A percentile compares a stretch with the other conserved stretches of the same genome.
These are phyloP conservation scores for Orcinus orca DNA, from an alignment of 2,113 vertebrate genomes.

Conservation along the genomic window DNA sequence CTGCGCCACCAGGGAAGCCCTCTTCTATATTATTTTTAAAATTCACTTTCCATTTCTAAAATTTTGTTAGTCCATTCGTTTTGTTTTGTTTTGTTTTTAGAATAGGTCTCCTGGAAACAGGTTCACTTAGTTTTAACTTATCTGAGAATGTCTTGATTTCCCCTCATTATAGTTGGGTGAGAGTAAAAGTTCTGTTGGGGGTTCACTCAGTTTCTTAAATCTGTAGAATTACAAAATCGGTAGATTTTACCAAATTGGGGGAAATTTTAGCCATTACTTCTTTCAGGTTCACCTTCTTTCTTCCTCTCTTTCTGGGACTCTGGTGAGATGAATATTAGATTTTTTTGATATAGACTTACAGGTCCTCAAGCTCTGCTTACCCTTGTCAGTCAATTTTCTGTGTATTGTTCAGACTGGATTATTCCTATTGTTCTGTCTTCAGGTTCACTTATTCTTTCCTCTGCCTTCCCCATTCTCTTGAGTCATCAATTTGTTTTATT, in stretches of 20 bases:
- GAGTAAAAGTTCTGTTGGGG: background rate
- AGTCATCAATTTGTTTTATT: background rate
- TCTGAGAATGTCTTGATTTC: background rate
- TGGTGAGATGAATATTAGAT: background rate
- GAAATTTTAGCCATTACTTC: background rate
- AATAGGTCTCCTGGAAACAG: background rate
- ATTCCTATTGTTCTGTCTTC: background rate
- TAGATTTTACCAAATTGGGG: background rate
- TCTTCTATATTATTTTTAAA: background rate
- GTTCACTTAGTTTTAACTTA: background rate
- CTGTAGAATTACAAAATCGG: background rate
- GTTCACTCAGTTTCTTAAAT: background rate
- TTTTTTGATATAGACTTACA: background rate
- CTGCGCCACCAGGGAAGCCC: too few relatives aligned
- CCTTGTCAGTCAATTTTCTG: background rate
- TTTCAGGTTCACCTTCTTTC: background rate
- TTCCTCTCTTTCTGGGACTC: background rate
- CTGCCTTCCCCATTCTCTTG: background rate
- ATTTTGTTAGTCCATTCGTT: background rate
- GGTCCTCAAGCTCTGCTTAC: background rate
- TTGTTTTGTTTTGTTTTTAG: background rate
- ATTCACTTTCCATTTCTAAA: background rate
- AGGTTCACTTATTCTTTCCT: background rate
- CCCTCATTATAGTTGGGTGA: background rate
- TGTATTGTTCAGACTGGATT: background rate